A percentile compares a stretch with the other conserved stretches of the same genome.
Conservation (phyloP, 2,113 vertebrate species). For the Merops nubicus region DNA sequence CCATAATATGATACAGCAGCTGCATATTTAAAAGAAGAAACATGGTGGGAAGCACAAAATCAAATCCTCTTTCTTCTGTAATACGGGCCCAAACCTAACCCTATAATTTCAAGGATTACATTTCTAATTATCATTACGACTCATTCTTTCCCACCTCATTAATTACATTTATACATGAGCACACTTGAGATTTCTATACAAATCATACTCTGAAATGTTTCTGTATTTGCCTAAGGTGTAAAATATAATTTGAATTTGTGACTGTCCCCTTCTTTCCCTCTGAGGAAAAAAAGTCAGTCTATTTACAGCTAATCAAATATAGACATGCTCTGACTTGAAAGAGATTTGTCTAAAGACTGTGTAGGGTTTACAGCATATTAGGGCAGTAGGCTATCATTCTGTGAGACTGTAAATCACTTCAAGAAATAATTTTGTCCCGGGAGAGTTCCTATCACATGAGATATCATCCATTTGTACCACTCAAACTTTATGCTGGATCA, state of each 20-base stretch:
- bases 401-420: neutral
- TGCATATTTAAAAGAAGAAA: neutral
- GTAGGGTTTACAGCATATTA: neutral
- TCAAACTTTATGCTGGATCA: slow-evolving; percentile 13
- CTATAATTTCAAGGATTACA: neutral
- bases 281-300: slow-evolving; percentile 5
- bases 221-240: neutral
- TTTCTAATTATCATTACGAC: neutral
- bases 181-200: neutral
- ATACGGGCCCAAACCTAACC: neutral
- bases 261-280: neutral
- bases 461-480: neutral
- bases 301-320: neutral
- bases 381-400: neutral
- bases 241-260: slow-evolving; percentile 1
- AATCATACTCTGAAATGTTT: neutral
- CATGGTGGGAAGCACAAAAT: neutral
- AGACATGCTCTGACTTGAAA: neutral
- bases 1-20: neutral
- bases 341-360: neutral
- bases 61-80: neutral
- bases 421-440: slow-evolving; percentile 36
- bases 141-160: neutral
- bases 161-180: neutral
- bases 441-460: slow-evolving; percentile 2